phyloP scores from a whole-genome alignment of 92 coral and sea anemone species.

The Metridium senile region DNA sequence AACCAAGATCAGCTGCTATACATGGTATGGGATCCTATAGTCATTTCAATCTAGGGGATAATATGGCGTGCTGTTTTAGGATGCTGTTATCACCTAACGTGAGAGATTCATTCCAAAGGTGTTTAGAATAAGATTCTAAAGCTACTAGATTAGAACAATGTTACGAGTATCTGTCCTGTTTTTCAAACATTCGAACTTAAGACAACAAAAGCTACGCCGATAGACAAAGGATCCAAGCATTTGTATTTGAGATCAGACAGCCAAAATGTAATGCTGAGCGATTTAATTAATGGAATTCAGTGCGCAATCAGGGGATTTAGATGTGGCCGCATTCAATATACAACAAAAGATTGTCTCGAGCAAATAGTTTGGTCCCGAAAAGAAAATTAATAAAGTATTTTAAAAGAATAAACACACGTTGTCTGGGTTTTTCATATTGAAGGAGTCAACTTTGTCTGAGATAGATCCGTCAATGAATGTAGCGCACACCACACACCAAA shows the following conservation, averaged over 20 bases:
- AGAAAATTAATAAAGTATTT: background rate
- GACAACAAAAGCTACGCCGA: background rate
- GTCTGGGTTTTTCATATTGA: conserved; percentile 1
- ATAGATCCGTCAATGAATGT: conserved; percentile 11
- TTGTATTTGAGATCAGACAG: background rate
- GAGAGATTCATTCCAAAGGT: conserved; percentile 2
- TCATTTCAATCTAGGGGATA: conserved; percentile 5
- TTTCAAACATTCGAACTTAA: no score
- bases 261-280: background rate
- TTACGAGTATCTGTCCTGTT: background rate
- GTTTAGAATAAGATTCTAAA: background rate
- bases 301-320: conserved; percentile 1
- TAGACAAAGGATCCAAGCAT: conserved; percentile 7
- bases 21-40: background rate
- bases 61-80: conserved; percentile 9
- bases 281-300: conserved; percentile 2
- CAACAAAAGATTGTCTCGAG: background rate
- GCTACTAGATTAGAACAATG: conserved; percentile 4
- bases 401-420: background rate
- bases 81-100: conserved; percentile 8
- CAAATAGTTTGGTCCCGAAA: background rate
- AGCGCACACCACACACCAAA: background rate
- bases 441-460: background rate
- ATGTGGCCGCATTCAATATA: background rate
- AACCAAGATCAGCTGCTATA: conserved; percentile 18